These are phyloP conservation scores for Pemphigus obesinymphae DNA, from an alignment of 1,140 invertebrate genomes.

Conservation along the genomic window DNA sequence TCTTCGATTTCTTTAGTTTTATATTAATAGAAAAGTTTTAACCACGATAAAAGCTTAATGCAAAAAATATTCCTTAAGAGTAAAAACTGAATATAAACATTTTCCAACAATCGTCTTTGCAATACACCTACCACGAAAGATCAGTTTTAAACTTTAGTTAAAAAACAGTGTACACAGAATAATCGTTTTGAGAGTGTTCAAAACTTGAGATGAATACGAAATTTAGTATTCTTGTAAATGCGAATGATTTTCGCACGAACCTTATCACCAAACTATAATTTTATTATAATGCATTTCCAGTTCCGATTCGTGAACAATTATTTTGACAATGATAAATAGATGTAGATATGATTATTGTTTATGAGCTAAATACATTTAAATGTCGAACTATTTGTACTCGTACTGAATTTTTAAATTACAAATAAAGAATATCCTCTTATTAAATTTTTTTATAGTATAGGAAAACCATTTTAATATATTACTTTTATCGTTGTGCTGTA, in stretches of 20 bases:
- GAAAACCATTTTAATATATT: too few species aligned
- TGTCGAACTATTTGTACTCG: not conserved
- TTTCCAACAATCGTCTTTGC: not conserved
- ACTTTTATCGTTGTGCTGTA: too few species aligned
- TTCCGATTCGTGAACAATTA: too few species aligned
- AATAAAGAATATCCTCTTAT: too few species aligned
- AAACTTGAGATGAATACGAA: not conserved
- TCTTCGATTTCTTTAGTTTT: not conserved
- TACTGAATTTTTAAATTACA: not conserved
- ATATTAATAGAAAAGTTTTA: not conserved
- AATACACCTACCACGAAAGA: not conserved
- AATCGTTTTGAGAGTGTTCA: not conserved
- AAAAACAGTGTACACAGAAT: not conserved
- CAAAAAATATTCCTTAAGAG: not conserved
- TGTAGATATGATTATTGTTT: not conserved
- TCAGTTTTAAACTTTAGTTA: not conserved
- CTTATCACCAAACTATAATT: not conserved
- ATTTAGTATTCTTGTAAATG: not conserved
- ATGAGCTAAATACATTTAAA: not conserved
- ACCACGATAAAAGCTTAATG: not conserved
- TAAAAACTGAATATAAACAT: not conserved
- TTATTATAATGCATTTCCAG: too few species aligned
- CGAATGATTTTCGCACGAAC: not conserved
- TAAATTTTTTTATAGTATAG: too few species aligned
- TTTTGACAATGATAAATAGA: not conserved